A percentile compares a stretch with the other conserved stretches of the same genome.
These are phyloP conservation scores for Jordanella pulchra DNA, from an alignment of 2,797 vertebrate genomes.

Conservation along the genomic window DNA sequence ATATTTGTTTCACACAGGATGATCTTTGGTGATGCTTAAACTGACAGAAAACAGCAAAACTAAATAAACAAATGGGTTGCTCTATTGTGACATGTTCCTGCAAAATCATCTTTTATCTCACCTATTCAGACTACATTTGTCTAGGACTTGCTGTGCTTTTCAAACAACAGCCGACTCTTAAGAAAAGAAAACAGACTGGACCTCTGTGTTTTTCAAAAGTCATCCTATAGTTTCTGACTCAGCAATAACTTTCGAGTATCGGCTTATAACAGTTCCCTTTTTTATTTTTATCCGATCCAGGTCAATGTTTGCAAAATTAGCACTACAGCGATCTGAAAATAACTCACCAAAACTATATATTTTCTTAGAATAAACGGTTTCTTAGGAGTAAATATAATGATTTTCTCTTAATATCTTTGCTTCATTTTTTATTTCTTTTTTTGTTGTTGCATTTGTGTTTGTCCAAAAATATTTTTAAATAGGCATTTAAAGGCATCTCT, in stretches of 20 bases:
- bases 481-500: conserved; percentile 13
- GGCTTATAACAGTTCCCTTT: neutral
- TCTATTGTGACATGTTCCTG: neutral
- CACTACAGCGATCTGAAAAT: neutral
- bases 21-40: too few species aligned
- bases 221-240: neutral
- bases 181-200: neutral
- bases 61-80: neutral
- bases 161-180: neutral
- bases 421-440: neutral
- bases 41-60: neutral
- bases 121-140: neutral
- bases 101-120: neutral
- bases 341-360: neutral
- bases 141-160: neutral
- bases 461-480: conserved; percentile 25
- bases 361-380: neutral
- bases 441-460: conserved; percentile 1
- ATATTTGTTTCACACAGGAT: neutral
- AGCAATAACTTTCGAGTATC: neutral
- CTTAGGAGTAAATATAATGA: neutral
- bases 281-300: neutral
- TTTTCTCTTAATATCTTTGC: neutral
- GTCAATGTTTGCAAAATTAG: neutral
- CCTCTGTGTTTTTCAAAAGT: neutral